These are phyloP conservation scores for Carcinoscorpius rotundicauda DNA, from an alignment of 1,140 invertebrate genomes.

Conservation along the genomic window DNA sequence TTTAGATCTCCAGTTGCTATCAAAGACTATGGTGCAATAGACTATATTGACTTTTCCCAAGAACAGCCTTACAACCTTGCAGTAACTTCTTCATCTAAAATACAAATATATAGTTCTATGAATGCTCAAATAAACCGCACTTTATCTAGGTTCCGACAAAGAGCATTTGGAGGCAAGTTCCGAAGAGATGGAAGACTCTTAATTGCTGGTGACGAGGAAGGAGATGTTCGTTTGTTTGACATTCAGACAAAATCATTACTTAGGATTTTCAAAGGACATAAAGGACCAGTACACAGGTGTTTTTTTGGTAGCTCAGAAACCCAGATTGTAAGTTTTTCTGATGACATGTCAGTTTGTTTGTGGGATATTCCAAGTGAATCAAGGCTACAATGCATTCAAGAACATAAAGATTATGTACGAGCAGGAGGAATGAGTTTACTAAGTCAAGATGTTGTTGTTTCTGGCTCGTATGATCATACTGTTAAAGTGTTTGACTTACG, in stretches of 20 bases:
- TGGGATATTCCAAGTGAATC: conserved; percentile 59
- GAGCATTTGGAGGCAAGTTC: conserved; percentile 73
- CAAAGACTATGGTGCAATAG: conserved; percentile 84
- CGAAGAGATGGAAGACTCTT: conserved; percentile 72
- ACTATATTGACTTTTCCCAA: conserved; percentile 80
- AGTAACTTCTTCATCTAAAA: conserved; percentile 74
- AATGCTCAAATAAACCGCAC: conserved; percentile 72
- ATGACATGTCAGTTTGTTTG: conserved; percentile 75
- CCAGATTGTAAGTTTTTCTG: conserved; percentile 76
- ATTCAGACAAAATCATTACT: conserved; percentile 61
- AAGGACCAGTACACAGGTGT: conserved; percentile 59
- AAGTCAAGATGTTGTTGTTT: conserved; percentile 47
- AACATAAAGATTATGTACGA: conserved; percentile 57
- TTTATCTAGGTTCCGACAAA: conserved; percentile 70
- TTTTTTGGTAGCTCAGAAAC: conserved; percentile 65
- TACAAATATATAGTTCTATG: conserved; percentile 83
- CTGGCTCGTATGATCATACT: conserved; percentile 84
- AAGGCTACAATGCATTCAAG: conserved; percentile 9
- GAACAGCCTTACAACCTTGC: conserved; percentile 76
- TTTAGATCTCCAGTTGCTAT: conserved; percentile 69
- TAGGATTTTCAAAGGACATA: conserved; percentile 54
- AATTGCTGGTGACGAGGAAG: conserved; percentile 76
- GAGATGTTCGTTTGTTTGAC: conserved; percentile 77
- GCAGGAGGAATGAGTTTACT: conserved; percentile 63
- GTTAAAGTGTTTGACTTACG: conserved; percentile 82